Base-by-base conservation (phyloP, 2,797 vertebrate genomes). In the Holocentrus rufus region DNA sequence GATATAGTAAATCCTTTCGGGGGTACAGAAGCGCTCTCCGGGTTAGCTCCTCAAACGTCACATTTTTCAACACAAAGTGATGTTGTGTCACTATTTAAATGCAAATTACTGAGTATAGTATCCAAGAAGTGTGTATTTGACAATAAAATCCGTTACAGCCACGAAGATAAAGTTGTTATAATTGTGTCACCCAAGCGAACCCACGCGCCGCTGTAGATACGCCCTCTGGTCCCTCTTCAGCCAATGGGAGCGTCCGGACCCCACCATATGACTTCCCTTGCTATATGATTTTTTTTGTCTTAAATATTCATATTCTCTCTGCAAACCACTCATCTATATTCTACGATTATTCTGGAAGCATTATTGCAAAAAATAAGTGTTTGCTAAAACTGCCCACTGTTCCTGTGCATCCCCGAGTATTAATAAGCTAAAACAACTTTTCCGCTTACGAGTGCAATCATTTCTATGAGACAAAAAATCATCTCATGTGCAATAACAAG, bases 131-230 rank as follows among this genome's bases (percentile, higher is more conserved):
- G 80, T 80, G 69, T 79, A 83, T 88, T 89, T 89, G 88, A 90
- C 89, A 92, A 92, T 93, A 90, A 96, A 96, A 94, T 90, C 95
- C 93, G 94, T 93, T 89, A 89, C 94, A 92, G 93, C 92, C 93
- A 92, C 93, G 94, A 93, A 94, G 95, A 95, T 96, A 97, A 98
- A 98, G 96, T 98, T 98, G 95, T 96, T 96, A 96, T 96, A 97
- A 97, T 98, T 96, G 97, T 98, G 95, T 96, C 96, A 97, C 95
- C 95, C 94, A 93, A 95, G 95, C 95, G 95, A 95, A 95, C 96
- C 96, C 96, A 96, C 96, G 96, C 95, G 96, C 95, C 92, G 93
- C 92, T 93, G 84, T 94, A 80, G 91, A 91, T 93, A 95, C 92
- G 94, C 95, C 94, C 90, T 93, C 92, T 86, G 54, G 58, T 36